Evolutionary conservation across 2,888 invertebrate species (phyloP).

Genomic region (Elgonia sp.): DNA sequence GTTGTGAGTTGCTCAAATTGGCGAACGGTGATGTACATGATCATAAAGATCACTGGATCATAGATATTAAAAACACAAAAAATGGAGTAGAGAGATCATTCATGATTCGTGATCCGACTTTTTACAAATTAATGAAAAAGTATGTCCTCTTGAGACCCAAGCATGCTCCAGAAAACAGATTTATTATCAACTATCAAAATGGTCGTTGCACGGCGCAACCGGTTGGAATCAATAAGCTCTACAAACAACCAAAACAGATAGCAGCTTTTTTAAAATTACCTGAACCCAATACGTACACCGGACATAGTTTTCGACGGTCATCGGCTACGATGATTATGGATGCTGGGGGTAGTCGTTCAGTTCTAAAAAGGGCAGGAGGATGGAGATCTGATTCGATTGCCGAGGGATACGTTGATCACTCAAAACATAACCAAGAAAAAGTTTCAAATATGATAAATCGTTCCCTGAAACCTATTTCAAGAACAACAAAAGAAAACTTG

Average conservation of each 20-base stretch:
- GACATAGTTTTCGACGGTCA: conserved; percentile 55
- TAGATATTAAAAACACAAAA: conserved; percentile 1
- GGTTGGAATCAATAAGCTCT: conserved; percentile 73
- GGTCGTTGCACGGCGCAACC: conserved; percentile 69
- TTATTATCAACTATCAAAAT: conserved; percentile 70
- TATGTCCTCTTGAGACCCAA: conserved; percentile 22
- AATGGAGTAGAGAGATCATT: neutral
- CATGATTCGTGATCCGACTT: neutral
- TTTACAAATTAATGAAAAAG: neutral
- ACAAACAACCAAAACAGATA: conserved; percentile 71
- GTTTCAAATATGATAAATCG: too few relatives aligned
- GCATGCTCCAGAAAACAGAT: conserved; percentile 26
- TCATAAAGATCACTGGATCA: neutral
- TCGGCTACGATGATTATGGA: conserved; percentile 71
- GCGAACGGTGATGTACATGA: neutral
- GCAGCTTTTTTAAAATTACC: conserved; percentile 70
- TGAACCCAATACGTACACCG: conserved; percentile 67
- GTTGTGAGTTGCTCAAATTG: neutral
- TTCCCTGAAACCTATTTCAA: too few relatives aligned
- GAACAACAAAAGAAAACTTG: too few relatives aligned
- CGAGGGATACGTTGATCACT: neutral
- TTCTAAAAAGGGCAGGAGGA: conserved; percentile 57
- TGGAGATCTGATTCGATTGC: conserved; percentile 49
- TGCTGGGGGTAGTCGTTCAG: conserved; percentile 57
- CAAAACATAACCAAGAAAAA: neutral